Evolutionary conservation across 2,797 vertebrate species (phyloP).

Genomic region (Meda fulgida): DNA sequence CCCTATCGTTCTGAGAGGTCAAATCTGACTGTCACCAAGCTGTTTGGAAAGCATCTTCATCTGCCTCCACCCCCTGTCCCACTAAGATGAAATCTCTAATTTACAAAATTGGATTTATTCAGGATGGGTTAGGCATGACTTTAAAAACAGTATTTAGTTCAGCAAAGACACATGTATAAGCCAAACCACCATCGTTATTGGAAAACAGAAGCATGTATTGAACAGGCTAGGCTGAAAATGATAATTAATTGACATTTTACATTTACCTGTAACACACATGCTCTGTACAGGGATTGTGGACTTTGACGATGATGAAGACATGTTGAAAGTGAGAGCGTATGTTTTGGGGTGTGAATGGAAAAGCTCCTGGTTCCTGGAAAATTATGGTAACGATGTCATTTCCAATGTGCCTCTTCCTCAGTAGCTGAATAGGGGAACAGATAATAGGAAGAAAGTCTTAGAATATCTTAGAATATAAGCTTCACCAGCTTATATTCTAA

Average conservation of each 20-base stretch:
- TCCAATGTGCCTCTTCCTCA: conserved; percentile 88
- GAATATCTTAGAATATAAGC: no score
- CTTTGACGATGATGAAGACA: conserved; percentile 86
- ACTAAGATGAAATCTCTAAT: conserved; percentile 21
- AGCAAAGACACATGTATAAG: not conserved
- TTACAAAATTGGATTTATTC: conserved; percentile 38
- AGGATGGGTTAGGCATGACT: conserved; percentile 1
- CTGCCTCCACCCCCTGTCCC: not conserved
- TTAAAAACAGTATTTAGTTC: conserved; percentile 11
- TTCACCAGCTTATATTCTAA: conserved; percentile 4
- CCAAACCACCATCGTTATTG: not conserved
- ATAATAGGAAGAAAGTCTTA: not conserved
- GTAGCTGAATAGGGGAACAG: conserved; percentile 70
- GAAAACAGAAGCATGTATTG: not conserved
- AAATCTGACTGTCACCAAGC: conserved; percentile 36
- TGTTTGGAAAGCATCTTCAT: conserved; percentile 35
- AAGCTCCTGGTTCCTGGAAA: conserved; percentile 89
- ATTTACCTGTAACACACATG: conserved; percentile 80
- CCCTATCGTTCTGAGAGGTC: conserved; percentile 31
- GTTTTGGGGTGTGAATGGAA: conserved; percentile 86
- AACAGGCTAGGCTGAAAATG: not conserved
- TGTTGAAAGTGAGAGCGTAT: conserved; percentile 89
- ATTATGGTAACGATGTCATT: conserved; percentile 89
- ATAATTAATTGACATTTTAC: not conserved
- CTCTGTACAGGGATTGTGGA: conserved; percentile 85